Evolutionary conservation across 2,113 vertebrate species (phyloP).

Genomic region (Mobula hypostoma): DNA sequence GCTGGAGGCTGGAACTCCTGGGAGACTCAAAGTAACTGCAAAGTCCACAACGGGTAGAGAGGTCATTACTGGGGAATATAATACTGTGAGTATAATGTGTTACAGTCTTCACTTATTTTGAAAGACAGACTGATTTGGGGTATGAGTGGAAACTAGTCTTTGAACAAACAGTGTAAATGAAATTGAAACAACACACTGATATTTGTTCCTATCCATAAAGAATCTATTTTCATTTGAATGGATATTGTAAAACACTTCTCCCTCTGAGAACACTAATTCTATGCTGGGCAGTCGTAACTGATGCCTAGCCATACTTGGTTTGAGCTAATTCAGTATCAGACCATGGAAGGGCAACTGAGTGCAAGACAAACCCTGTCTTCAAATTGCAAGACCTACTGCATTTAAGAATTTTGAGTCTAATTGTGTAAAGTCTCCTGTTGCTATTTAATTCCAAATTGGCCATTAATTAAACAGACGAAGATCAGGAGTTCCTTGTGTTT

Average conservation of each 20-base stretch:
- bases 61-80: conserved; percentile 72
- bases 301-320: background rate
- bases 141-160: background rate
- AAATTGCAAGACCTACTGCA: background rate
- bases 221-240: background rate
- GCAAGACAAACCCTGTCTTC: background rate
- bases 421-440: background rate
- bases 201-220: background rate
- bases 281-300: background rate
- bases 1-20: conserved; percentile 79
- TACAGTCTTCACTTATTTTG: background rate
- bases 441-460: background rate
- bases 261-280: background rate
- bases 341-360: too few relatives aligned
- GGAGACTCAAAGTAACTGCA: conserved; percentile 78
- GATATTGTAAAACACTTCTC: background rate
- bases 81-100: conserved; percentile 68
- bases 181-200: background rate
- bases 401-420: background rate
- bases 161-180: background rate
- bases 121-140: background rate
- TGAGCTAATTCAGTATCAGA: background rate
- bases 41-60: conserved; percentile 72
- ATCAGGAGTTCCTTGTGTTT: background rate
- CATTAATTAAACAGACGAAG: background rate